Percentiles rank a stretch among this genome's conserved stretches.
These are phyloP conservation scores for Patagioenas fasciata DNA, from an alignment of 2,113 vertebrate species.

Conservation along the genomic window DNA sequence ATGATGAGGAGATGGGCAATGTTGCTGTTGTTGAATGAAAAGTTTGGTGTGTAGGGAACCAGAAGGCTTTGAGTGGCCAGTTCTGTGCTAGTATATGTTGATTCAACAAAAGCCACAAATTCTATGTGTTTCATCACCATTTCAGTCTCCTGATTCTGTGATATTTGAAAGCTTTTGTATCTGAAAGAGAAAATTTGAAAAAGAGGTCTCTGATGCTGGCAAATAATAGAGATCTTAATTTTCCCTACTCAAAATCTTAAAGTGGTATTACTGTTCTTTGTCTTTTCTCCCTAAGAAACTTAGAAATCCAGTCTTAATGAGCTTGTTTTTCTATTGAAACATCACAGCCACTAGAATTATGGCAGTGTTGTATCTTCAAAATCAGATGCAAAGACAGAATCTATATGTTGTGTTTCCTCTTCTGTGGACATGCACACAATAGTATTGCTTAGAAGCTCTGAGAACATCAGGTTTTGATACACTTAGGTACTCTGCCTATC, in stretches of 20 bases:
- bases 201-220: not conserved
- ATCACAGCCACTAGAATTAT: not conserved
- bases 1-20: not conserved
- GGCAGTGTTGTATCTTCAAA: not conserved
- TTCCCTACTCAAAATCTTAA: not conserved
- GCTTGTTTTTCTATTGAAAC: not conserved
- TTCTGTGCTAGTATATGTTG: not conserved
- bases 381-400: not conserved
- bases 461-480: not conserved
- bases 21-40: accelerated
- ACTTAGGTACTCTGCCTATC: not conserved
- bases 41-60: not conserved
- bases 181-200: not conserved
- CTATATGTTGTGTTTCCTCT: not conserved
- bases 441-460: not conserved
- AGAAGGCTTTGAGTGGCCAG: not conserved
- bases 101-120: not conserved
- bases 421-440: not conserved
- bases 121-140: not conserved
- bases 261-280: not conserved
- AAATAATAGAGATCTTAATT: not conserved
- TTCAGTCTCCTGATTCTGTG: not conserved
- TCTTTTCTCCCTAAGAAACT: not conserved
- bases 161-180: not conserved
- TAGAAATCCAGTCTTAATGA: not conserved